These are phyloP conservation scores for Ochropleura plecta DNA, from an alignment of 2,888 invertebrate species.

Conservation along the genomic window DNA sequence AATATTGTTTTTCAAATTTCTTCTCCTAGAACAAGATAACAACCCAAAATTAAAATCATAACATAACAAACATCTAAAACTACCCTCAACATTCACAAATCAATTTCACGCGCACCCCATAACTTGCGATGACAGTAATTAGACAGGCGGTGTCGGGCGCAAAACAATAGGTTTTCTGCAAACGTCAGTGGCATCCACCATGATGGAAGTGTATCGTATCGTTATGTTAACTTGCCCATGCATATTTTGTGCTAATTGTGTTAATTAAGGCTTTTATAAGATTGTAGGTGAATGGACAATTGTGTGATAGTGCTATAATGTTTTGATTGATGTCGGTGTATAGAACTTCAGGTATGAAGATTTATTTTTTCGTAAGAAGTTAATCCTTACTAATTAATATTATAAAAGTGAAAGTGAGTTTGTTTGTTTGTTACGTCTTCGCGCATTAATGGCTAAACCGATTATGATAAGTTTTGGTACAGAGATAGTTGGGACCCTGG, in stretches of 20 bases:
- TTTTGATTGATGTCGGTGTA: not conserved
- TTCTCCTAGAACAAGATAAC: not conserved
- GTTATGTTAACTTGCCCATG: conserved; percentile 49
- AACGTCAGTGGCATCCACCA: conserved; percentile 52
- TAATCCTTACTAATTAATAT: too few species aligned
- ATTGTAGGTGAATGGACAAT: conserved; percentile 6
- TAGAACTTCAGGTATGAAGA: too few species aligned
- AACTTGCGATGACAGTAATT: conserved; percentile 61
- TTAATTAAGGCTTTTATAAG: conserved; percentile 2
- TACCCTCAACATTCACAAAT: conserved; percentile 39
- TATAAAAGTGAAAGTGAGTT: too few species aligned
- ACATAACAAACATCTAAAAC: not conserved
- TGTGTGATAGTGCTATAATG: conserved; percentile 2
- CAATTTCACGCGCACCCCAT: conserved; percentile 48
- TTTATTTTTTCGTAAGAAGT: not conserved
- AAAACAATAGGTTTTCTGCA: conserved; percentile 62
- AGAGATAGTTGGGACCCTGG: too few species aligned
- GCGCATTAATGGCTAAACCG: too few species aligned
- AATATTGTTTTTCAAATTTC: not conserved
- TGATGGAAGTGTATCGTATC: conserved; percentile 40
- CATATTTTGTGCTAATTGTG: conserved; percentile 34
- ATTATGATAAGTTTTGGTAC: too few species aligned
- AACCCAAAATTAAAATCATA: conserved; percentile 5
- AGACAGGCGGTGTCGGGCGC: conserved; percentile 56
- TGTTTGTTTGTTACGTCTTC: too few species aligned